Evolutionary conservation across 2,113 vertebrate species (phyloP), one percentile per base, ranked within the genome.

Genomic region (Tautogolabrus adspersus): DNA sequence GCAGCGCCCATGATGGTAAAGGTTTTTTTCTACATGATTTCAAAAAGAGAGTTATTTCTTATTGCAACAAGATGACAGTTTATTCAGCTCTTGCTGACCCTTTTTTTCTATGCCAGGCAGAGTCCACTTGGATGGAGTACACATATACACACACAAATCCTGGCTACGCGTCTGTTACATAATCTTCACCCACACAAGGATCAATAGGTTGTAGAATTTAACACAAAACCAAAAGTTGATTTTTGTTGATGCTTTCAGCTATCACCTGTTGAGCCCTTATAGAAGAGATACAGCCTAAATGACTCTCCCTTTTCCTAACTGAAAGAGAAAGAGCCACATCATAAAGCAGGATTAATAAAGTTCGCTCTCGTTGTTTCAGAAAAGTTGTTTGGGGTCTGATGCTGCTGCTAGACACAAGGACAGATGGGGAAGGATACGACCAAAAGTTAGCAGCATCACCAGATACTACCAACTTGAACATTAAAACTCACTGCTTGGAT

Each of bases 181-280:
- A 84, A 87, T 19, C 40, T 59, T 66, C 64, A 57, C 77, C 54
- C 69, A 72, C 77, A 23, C 72, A 85, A 22, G 37, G 83, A 81
- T 84, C 74, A 68, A 80, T 79, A 58, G 34, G 7, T 60, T 62
- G 16, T 18, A 56, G 8, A 60, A 80, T 80, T 73, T 54, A 67
- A 61, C 15, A 5, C 55, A 60, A 77, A 65, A 58, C 47, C 37
- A 22, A 60, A 1, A 9, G 10, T 46, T 16, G 12, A 3, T 46
- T 57, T 63, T 57, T 58, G 21, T 60, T 13, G 49, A 77, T 22
- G 18, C 11, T 19, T 55, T 62, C 40, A 16, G 13, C 44, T 44
- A 44, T 10, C 62, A 72, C 38, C 44, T 64, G 21, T 67, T 70
- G 44, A 63, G 67, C 19, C 44, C 30, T 52, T 23, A 61, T n/a